Evolutionary conservation across 2,113 vertebrate genomes (phyloP).

Genomic region (Herpetotheres cachinnans): DNA sequence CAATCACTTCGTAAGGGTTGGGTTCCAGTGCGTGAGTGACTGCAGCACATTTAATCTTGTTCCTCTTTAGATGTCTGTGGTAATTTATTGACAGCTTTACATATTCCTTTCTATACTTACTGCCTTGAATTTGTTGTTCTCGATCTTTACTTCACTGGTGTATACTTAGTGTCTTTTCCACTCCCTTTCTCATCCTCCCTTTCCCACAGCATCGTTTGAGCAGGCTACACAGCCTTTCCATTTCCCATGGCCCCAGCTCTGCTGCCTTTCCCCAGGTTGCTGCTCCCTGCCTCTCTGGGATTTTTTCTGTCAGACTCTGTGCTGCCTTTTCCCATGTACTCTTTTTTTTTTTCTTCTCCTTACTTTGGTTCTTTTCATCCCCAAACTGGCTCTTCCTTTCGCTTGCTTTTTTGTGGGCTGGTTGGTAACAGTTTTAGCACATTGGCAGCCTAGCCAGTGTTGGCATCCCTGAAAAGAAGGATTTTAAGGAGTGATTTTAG

Average conservation of each 20-base stretch:
- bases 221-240: not conserved
- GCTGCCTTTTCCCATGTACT: not conserved
- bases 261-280: not conserved
- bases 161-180: not conserved
- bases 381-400: not conserved
- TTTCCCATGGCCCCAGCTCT: not conserved
- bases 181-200: not conserved
- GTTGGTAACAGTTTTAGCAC: not conserved
- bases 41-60: not conserved
- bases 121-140: not conserved
- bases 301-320: not conserved
- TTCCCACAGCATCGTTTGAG: not conserved
- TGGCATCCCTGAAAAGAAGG: not conserved
- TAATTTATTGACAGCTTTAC: not conserved
- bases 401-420: not conserved
- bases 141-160: not conserved
- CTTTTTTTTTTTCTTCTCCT: not conserved
- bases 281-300: not conserved
- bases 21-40: not conserved
- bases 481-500: not conserved
- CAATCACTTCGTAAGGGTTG: not conserved
- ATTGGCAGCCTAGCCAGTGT: not conserved
- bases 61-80: fast-evolving
- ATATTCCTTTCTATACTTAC: not conserved
- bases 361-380: not conserved